Base-by-base conservation (phyloP, 2,888 invertebrate genomes). In the Euphydryas editha region DNA sequence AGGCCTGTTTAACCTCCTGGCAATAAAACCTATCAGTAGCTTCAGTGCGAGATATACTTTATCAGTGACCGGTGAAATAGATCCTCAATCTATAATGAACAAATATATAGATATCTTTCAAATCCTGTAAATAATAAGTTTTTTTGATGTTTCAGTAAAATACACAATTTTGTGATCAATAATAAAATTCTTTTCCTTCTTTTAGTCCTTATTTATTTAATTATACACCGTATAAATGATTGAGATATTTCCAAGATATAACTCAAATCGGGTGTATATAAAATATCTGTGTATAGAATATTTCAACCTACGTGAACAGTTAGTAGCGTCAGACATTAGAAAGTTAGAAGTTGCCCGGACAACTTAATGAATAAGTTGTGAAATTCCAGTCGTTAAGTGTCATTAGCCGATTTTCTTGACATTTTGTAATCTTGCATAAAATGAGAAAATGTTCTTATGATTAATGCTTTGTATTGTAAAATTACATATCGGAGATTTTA, bases 301-400 rank as follows among this genome's bases (percentile, higher is more conserved):
- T 65, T 60, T 60, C 59, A 24, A 37, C 54, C 55, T 59, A 55
- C 55, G 51, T 6, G 54, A 39, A 62, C 58, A 13, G 47, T 21
- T 44, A 73, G 69, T 69, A 66, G 68, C 70, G 68, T 68, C 68
- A 63, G 74, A 71, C 75, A 75, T 76, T 78, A 77, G 78, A 77
- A 78, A 78, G 78, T 75, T 62, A 65, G 71, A 67, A 71, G 72
- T 73, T 66, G 71, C 21, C 70, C 72, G 65, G 76, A 73, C 73
- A 72, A 64, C 75, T 76, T 78, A 76, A 78, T 78, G 78, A 78
- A 77, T 77, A 77, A 77, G 72, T 78, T 78, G 76, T 74, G 77
- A 77, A 77, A 78, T 70, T 69, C 70, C 63, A 24, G 74, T 76
- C 75, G 76, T 77, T 75, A 75, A 71, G 72, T 75, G 74, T 75